Percentiles rank a stretch among this genome's conserved stretches.
phyloP scores from a whole-genome alignment of 2,797 vertebrate species.

The Hydrocynus forskahlii region DNA sequence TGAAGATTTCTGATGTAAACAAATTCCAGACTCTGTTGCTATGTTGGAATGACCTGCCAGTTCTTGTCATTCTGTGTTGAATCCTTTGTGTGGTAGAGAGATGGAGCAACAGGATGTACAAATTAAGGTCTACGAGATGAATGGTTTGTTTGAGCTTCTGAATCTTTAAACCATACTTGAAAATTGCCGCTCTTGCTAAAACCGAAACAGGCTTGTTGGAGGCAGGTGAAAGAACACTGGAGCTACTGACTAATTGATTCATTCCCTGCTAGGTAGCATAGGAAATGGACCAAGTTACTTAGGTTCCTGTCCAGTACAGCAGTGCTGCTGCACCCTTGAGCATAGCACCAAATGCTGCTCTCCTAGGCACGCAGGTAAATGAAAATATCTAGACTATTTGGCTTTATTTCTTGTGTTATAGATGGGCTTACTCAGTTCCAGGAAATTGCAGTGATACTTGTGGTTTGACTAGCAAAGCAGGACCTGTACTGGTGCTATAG shows the following conservation, averaged over 20 bases:
- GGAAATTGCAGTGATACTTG: no score
- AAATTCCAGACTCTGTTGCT: neutral
- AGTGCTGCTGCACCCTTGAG: neutral
- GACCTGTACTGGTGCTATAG: no score
- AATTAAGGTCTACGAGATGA: neutral
- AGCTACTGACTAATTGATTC: neutral
- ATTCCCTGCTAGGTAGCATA: neutral
- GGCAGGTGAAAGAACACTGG: neutral
- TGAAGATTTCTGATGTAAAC: neutral
- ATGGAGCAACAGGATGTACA: conserved; percentile 2
- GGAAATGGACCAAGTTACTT: neutral
- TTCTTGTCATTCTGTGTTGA: neutral
- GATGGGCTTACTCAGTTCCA: no score
- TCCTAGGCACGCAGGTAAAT: neutral
- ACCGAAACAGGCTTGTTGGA: no score
- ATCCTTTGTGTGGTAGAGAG: neutral
- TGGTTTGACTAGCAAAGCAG: no score
- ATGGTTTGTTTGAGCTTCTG: neutral
- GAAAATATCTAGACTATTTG: no score
- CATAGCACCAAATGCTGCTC: neutral
- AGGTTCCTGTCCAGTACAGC: neutral
- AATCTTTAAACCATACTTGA: no score
- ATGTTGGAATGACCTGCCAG: neutral
- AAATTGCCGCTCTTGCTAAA: neutral
- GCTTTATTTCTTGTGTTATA: no score